These are phyloP conservation scores for Oncorhynchus nerka DNA, from an alignment of 2,113 vertebrate species.

Conservation along the genomic window DNA sequence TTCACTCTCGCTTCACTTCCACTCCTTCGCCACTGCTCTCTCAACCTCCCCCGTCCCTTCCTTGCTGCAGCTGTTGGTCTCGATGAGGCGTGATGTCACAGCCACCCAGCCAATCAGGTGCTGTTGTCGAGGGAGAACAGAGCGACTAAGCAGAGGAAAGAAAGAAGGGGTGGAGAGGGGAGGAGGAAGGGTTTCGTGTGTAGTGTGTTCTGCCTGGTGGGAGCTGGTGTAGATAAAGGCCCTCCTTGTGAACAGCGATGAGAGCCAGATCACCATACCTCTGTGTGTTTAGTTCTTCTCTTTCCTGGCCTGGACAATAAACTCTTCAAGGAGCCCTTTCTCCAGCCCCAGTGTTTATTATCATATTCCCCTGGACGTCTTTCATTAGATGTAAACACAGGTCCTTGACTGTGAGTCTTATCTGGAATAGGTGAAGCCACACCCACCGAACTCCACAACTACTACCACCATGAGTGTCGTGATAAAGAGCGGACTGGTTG, in stretches of 20 bases:
- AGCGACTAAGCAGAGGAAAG: not conserved
- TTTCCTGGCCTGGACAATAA: not conserved
- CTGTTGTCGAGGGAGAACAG: conserved; percentile 48
- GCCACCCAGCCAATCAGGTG: conserved; percentile 31
- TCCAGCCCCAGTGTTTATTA: not conserved
- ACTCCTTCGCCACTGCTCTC: not conserved
- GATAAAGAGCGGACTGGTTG: not conserved
- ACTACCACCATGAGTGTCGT: not conserved
- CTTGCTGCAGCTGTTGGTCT: conserved; percentile 21
- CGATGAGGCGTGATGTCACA: conserved; percentile 20
- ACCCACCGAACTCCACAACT: no score
- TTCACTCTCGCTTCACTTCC: not conserved
- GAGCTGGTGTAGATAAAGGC: not conserved
- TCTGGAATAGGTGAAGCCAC: no score
- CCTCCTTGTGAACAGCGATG: not conserved
- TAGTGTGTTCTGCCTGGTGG: conserved; percentile 5
- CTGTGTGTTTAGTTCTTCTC: not conserved
- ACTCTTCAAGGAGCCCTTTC: not conserved
- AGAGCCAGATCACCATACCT: not conserved
- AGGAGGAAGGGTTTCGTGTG: not conserved
- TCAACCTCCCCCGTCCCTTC: not conserved
- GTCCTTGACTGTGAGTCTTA: no score
- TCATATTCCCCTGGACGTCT: no score
- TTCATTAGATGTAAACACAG: no score
- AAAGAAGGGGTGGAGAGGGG: not conserved